Evolutionary conservation across 2,797 vertebrate species (phyloP), one percentile per base, ranked within the genome.

Genomic region (Prunella strophiata): DNA sequence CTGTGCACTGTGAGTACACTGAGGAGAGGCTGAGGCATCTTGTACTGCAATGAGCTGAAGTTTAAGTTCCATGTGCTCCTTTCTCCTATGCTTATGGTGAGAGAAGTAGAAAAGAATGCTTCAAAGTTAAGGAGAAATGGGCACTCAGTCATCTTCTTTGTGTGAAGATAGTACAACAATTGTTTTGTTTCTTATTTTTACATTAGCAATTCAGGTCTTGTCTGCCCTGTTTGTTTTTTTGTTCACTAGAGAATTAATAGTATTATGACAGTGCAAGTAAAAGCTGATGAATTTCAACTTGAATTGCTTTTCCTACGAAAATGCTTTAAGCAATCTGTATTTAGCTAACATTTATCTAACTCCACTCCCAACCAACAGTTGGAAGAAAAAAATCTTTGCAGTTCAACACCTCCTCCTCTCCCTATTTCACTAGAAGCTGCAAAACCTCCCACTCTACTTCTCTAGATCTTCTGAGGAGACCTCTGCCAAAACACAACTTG

Each of bases 331-430:
- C 91, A 89, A 68, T 88, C 94, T 96, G 92, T 96, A 94, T 97
- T 97, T 96, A 95, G 93, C 84, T 96, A 96, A 95, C 95, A 93
- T 96, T 96, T 95, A 88, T 94, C 91, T 90, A 96, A 91, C 93
- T 97, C 68, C 27, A 75, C 43, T 93, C 86, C 54, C 66, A 94
- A 93, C 91, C 80, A 97, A 87, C 93, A 95, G 71, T 96, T 97
- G 95, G 96, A 95, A 96, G 89, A 91, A 85, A 94, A 95, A 96
- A 89, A 94, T 91, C 85, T 91, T 94, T 94, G 83, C 96, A 87
- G 85, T 89, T 96, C 86, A 86, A 95, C 93, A 93, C 95, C 93
- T 94, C 95, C 95, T 94, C 95, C 85, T 96, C 90, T 96, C 54
- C 57, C 74, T 29, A 30, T 94, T 93, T 90, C 94, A 86, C 66